Conservation (phyloP, 2,888 invertebrate genomes). For the Amphipoea oculea region DNA sequence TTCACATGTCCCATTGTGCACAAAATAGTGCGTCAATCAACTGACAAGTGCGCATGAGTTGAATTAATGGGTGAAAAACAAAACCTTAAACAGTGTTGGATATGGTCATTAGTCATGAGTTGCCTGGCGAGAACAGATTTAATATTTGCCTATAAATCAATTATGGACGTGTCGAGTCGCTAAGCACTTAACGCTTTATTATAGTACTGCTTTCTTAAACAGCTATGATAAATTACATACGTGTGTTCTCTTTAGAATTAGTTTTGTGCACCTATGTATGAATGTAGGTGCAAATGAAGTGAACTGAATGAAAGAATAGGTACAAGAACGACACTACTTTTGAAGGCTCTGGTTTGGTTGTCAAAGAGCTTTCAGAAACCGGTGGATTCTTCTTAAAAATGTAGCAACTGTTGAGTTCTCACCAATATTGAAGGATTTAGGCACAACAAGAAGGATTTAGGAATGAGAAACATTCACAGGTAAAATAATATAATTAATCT, state of each 20-base stretch:
- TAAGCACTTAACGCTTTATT: slow-evolving; percentile 83
- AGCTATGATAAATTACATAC: slow-evolving; percentile 78
- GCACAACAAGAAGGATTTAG: too few species aligned
- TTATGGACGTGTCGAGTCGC: slow-evolving; percentile 83
- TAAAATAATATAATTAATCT: not conserved
- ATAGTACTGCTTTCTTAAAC: slow-evolving; percentile 80
- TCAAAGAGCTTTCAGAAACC: not conserved
- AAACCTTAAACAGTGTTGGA: slow-evolving; percentile 80
- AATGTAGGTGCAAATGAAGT: slow-evolving; percentile 2
- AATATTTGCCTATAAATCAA: slow-evolving; percentile 90
- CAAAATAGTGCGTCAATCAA: slow-evolving; percentile 82
- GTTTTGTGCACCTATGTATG: slow-evolving; percentile 21
- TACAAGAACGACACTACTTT: not conserved
- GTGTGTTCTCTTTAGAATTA: slow-evolving; percentile 63
- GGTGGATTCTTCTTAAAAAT: not conserved
- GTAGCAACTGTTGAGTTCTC: not conserved
- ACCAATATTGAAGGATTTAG: not conserved
- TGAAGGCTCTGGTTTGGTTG: not conserved
- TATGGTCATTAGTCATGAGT: slow-evolving; percentile 83
- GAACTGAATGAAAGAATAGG: not conserved
- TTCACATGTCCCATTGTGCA: slow-evolving; percentile 68
- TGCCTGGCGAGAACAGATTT: slow-evolving; percentile 87
- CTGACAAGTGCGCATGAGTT: slow-evolving; percentile 75
- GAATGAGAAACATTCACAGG: not conserved
- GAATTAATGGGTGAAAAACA: slow-evolving; percentile 81